These are phyloP conservation scores for Lophius americanus DNA, from an alignment of 2,797 vertebrate species.

Conservation along the genomic window DNA sequence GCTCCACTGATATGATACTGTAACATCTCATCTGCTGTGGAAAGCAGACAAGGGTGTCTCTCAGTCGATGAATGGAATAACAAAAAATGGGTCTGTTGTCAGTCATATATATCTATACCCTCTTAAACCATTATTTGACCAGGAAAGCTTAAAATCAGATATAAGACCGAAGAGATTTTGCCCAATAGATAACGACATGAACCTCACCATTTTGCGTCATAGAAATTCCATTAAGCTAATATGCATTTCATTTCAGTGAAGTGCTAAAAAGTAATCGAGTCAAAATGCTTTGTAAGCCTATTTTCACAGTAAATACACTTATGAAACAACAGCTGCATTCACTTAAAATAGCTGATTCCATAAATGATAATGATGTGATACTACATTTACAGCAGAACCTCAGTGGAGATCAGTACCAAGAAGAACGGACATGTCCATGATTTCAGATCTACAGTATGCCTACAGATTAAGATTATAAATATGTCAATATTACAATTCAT, in stretches of 20 bases:
- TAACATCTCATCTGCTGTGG: constrained; percentile 45
- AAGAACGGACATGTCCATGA: background rate
- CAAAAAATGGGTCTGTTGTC: background rate
- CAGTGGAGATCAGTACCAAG: background rate
- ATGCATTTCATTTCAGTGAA: background rate
- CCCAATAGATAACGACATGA: background rate
- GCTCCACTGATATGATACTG: constrained; percentile 37
- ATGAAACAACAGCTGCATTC: constrained; percentile 18
- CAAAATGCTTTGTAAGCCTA: background rate
- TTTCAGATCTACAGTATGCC: background rate
- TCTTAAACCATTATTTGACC: background rate
- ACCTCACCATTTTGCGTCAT: background rate
- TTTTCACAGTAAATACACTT: constrained; percentile 1
- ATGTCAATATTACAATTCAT: background rate
- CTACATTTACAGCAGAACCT: background rate
- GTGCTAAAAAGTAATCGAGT: constrained; percentile 1
- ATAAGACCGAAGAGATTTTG: background rate
- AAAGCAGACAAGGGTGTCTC: constrained; percentile 29
- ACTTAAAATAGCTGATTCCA: background rate
- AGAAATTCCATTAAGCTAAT: background rate
- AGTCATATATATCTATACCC: constrained; percentile 5
- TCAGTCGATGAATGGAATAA: constrained; percentile 1
- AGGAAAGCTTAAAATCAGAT: background rate
- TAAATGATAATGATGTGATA: constrained; percentile 5
- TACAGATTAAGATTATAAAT: background rate